Base-by-base conservation (phyloP, 2,888 invertebrate species). In the Reticulitermes lucifugus region DNA sequence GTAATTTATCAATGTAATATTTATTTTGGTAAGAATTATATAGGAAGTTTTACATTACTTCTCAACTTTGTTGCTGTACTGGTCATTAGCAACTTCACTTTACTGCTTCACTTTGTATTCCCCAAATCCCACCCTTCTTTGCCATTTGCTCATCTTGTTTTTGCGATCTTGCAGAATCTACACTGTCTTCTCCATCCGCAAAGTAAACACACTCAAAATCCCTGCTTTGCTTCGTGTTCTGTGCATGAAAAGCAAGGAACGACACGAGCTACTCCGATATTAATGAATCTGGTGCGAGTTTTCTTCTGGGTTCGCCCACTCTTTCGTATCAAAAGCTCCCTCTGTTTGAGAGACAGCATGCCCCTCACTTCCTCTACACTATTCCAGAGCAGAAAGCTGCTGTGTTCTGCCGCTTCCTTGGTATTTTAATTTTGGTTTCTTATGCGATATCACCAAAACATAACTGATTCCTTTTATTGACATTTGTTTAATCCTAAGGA, bases 201-300 rank as follows among this genome's bases (percentile, higher is more conserved):
- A 75, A 83, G 83, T 83, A 83, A 83, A 83, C 75, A 75, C 75
- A 46, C 83, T 46, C 70, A 83, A 51, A 83, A 59, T 18, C 46
- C 82, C 10, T 51, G 83, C 75, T 43, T 22, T 29, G 75, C 25
- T 83, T 46, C 82, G 46, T 80, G 60, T 59, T 59, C 80, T 80
- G 80, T 80, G 60, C 41, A 80, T 80, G 80, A 80, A 79, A 73
- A 80, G 80, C 80, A 80, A 41, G 29, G 35, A 35, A 59, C 55
- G 73, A 59, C 75, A 29, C 35, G 71, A 83, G 75, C 83, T 75
- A 83, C 75, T 83, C 51, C 22, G 75, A 83, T 83, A 83, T 83
- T 83, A 83, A 83, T 83, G 83, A 83, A 83, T 83, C 83, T 46
- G 29, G 79, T 43, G 83, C 73, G 73, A 73, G 73, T 75, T 83